phyloP scores from a whole-genome alignment of 2,113 vertebrate genomes.

The Eonycteris spelaea region DNA sequence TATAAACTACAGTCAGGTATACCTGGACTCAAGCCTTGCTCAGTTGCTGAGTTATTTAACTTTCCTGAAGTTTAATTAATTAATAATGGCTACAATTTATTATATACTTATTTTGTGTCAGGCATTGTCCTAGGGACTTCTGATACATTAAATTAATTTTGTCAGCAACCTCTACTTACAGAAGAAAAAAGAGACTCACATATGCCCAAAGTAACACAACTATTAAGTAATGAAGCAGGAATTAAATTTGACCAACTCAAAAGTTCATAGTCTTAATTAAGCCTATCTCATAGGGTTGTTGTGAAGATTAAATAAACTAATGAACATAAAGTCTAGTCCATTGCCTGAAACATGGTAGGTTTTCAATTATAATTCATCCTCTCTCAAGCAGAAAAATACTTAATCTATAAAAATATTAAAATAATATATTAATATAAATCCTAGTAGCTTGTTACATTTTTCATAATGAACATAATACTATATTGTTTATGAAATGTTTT shows the following conservation, averaged over 20 bases:
- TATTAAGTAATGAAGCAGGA: neutral
- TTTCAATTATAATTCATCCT: conserved; percentile 27
- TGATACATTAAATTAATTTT: conserved; percentile 14
- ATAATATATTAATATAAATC: conserved; percentile 28
- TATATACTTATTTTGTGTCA: conserved; percentile 1
- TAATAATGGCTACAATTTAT: conserved; percentile 37
- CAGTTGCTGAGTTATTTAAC: neutral
- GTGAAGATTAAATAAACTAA: conserved; percentile 20
- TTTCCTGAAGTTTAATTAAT: conserved; percentile 26
- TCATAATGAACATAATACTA: conserved; percentile 11
- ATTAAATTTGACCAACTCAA: conserved; percentile 30
- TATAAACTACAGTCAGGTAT: neutral
- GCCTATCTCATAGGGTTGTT: neutral
- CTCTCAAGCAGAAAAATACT: conserved; percentile 32
- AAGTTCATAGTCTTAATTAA: conserved; percentile 9
- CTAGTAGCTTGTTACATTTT: neutral
- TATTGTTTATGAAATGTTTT: conserved; percentile 3
- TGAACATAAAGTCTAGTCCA: conserved; percentile 1
- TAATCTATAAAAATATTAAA: conserved; percentile 6
- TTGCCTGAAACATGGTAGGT: neutral
- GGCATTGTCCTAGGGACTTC: neutral
- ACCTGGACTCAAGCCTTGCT: neutral
- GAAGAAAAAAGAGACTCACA: conserved; percentile 20
- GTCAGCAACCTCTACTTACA: neutral
- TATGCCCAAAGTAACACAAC: neutral